A percentile compares a stretch with the other conserved stretches of the same genome.
Evolutionary conservation across 2,888 invertebrate genomes (phyloP).

Genomic region (Orchestes rusci): DNA sequence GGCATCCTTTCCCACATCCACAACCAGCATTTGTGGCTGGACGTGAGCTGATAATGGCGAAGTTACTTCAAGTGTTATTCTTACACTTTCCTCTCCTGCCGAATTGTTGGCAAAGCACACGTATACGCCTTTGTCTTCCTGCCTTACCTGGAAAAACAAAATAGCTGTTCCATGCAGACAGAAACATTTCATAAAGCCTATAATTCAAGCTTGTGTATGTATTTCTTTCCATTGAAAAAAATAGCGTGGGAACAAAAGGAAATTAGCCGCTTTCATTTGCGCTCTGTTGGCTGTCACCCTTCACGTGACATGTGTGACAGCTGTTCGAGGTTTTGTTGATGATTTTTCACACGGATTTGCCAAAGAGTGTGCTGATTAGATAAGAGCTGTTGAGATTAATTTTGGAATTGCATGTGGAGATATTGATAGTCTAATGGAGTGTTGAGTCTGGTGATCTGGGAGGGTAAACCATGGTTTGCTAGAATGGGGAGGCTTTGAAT

Average conservation of each 20-base stretch:
- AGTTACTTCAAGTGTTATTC: slow-evolving; percentile 70
- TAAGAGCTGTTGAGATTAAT: no score
- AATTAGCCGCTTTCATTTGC: slow-evolving; percentile 1
- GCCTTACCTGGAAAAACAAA: slow-evolving; percentile 42
- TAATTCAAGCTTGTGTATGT: no score
- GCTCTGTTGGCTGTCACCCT: neutral
- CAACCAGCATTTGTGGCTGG: slow-evolving; percentile 68
- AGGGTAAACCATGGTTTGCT: no score
- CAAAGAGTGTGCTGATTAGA: no score
- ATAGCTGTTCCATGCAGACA: no score
- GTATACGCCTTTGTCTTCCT: slow-evolving; percentile 80
- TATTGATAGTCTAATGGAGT: no score
- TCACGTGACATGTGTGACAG: neutral
- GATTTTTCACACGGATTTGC: no score
- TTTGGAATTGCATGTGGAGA: no score
- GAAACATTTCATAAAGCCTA: no score
- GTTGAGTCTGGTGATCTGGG: no score
- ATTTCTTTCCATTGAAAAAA: slow-evolving; percentile 2
- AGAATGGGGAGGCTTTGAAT: no score
- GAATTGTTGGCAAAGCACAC: slow-evolving; percentile 88
- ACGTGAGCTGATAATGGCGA: slow-evolving; percentile 75
- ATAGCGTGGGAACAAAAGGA: neutral
- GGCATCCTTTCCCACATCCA: slow-evolving; percentile 78
- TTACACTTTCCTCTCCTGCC: slow-evolving; percentile 73
- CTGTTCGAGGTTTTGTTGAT: no score